A percentile compares a stretch with the other conserved stretches of the same genome.
phyloP scores from a whole-genome alignment of 2,888 invertebrate genomes.

The Marronus borbonicus region DNA sequence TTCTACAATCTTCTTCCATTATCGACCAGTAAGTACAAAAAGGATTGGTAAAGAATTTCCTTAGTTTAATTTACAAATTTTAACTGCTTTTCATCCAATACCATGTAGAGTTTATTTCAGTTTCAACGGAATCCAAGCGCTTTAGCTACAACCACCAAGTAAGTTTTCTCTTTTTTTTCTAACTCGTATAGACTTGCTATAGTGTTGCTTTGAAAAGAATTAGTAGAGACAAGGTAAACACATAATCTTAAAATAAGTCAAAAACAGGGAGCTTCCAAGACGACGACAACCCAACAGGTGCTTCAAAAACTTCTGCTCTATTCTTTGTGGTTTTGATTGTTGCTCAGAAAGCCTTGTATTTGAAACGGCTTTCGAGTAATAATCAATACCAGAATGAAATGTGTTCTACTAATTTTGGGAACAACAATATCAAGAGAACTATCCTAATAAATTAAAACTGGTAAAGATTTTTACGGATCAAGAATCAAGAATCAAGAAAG shows the following conservation, averaged over 20 bases:
- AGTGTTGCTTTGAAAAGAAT: slow-evolving; percentile 38
- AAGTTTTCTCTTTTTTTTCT: background rate
- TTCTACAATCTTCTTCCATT: too few species aligned
- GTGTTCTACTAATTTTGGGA: background rate
- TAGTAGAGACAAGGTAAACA: slow-evolving; percentile 36
- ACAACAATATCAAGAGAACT: background rate
- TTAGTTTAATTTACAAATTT: too few species aligned
- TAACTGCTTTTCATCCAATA: background rate
- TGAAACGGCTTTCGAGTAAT: slow-evolving; percentile 69
- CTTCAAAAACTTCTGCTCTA: background rate
- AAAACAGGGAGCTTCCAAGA: background rate
- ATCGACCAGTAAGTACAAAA: too few species aligned
- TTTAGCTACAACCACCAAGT: background rate
- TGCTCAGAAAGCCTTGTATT: slow-evolving; percentile 72
- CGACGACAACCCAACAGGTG: background rate
- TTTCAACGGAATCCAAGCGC: background rate
- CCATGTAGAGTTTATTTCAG: background rate
- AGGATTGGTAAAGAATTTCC: too few species aligned
- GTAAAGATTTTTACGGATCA: too few species aligned
- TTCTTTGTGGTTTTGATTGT: slow-evolving; percentile 70
- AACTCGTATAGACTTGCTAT: background rate
- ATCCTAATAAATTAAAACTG: too few species aligned
- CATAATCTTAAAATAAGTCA: background rate
- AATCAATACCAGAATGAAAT: slow-evolving; percentile 63
- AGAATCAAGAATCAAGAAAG: too few species aligned